Base-by-base conservation (phyloP, 2,888 invertebrate genomes). In the Lomographa bimaculata region DNA sequence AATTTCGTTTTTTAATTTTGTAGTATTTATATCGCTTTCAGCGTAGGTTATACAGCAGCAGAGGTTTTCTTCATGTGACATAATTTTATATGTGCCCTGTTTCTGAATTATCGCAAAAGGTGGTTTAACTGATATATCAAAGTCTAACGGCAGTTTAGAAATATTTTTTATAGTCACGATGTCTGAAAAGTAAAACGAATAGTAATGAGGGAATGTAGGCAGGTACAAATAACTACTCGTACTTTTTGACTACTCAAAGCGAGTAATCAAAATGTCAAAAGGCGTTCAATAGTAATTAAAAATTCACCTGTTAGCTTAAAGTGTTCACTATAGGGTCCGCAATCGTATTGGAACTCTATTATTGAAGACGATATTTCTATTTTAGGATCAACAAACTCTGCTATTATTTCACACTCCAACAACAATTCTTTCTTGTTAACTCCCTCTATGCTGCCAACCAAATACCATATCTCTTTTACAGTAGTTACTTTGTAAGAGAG, bases 351-450 rank as follows among this genome's bases (percentile, higher is more conserved):
- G 57, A 93, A 91, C 3, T 79, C 68, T 26, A 93, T 52, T 26
- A 81, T 59, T 2, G 64, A 57, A 23, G 90, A 83, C 5, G 89
- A 90, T 14, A 92, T 66, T 44, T 83, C 73, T 26, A 93, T 77
- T 57, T 81, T 80, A 0, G 93, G 93, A 51, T 92, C 90, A 0
- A 91, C 87, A 59, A 93, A 92, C 40, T 85, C 90, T 0, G 91
- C 91, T 18, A 66, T 68, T 28, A 93, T 70, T 43, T 71, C 73
- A 49, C 91, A 90, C 27, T 80, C 79, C 11, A 91, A 65, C 19
- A 92, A 69, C 21, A 90, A 56, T 52, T 90, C 89, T 26, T 90
- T 90, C 61, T 90, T 91, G 32, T 85, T 87, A 2, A 85, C 78
- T 2, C 90, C 90, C 26, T 91, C 90, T 1, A 91, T 82, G 24